These are phyloP conservation scores for Ornithoptera alexandrae DNA, from an alignment of 2,888 invertebrate species.

Conservation along the genomic window DNA sequence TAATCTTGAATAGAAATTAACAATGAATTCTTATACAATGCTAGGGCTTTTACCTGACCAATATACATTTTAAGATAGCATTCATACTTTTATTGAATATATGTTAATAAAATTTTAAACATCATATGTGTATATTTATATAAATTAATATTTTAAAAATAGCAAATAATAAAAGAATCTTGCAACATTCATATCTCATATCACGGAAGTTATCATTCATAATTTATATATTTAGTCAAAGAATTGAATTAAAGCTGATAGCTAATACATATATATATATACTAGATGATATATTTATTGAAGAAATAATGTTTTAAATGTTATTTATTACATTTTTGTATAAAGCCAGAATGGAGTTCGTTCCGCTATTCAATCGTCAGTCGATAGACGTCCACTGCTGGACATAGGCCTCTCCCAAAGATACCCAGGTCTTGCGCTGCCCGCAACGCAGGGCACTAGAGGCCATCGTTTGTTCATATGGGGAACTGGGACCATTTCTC, in stretches of 20 bases:
- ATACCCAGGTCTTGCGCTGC: no score
- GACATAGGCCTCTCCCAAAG: no score
- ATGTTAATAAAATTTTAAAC: background rate
- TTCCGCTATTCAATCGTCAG: background rate
- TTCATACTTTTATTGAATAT: conserved; percentile 19
- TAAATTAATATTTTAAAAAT: no score
- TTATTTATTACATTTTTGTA: background rate
- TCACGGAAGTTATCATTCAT: background rate
- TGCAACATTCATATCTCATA: background rate
- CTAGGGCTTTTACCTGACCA: conserved; percentile 37
- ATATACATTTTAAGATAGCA: conserved; percentile 26
- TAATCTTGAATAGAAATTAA: background rate
- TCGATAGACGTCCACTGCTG: no score
- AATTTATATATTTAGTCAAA: background rate
- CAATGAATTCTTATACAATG: background rate
- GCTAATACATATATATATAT: background rate
- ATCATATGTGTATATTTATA: no score
- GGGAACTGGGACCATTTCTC: no score
- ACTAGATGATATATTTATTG: background rate
- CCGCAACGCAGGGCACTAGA: no score
- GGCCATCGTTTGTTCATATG: no score
- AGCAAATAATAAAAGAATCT: background rate
- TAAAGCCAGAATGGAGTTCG: background rate
- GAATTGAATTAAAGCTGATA: background rate
- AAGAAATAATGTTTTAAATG: background rate